Evolutionary conservation across 1,140 invertebrate genomes (phyloP), one percentile per base, ranked within the genome.

Genomic region (Heliothis virescens): DNA sequence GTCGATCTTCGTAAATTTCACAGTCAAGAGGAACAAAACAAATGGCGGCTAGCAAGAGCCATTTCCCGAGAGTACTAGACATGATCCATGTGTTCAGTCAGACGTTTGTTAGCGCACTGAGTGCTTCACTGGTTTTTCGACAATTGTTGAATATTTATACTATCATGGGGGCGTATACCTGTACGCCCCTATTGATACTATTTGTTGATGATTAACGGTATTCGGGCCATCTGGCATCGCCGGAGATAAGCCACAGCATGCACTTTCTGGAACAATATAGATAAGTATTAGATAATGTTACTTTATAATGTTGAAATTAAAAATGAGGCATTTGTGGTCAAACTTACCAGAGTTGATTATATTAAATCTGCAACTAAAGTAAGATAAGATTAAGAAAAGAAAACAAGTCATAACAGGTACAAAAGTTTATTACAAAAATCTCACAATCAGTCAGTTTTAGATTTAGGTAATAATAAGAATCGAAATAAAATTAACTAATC

Each of bases 1-100:
- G 96, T 67, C 96, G 96, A 80, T 85, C 86, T 76, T 88, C 79
- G 55, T 87, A 89, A 34, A 87, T 78, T 80, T 92, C 89, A 87
- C 91, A 85, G 15, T 89, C 74, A 7, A 89, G 73, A 67, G 79
- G 67, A n/a, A 83, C 81, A 79, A 86, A 79, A 71, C 71, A 89
- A 29, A 50, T 18, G 12, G 53, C n/a, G 26, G 85, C 48, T 47
- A 85, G n/a, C 67, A 91, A 65, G 15, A 87, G 60, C 71, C 63
- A 85, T n/a, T 79, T 65, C 52, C 89, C 65, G 1, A 86, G 15
- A 83, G 82, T 82, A 41, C 77, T 84, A 71, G 83, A 83, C 91
- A 91, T 92, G 62, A 76, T 84, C 82, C 81, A 86, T 80, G 79
- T 74, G 74, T 71, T 34, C 10, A 34, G 29, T 47, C 34, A 50